phyloP scores from a whole-genome alignment of 2,113 vertebrate species.

The Eudorcas thomsonii region DNA sequence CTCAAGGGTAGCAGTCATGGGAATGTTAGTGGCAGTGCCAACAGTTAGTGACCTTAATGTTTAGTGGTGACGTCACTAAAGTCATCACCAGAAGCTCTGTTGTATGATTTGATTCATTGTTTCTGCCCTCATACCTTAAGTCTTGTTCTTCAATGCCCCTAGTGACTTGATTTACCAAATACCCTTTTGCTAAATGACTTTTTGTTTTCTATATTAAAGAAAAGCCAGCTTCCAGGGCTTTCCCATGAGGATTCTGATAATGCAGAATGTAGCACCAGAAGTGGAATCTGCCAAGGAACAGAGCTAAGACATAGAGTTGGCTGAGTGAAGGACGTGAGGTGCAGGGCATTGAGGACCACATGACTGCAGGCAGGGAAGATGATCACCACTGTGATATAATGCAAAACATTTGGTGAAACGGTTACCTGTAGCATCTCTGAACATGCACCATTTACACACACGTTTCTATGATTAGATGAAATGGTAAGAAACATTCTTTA shows the following conservation, averaged over 20 bases:
- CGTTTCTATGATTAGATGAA: neutral
- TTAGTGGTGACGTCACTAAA: neutral
- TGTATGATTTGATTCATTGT: neutral
- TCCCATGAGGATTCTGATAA: neutral
- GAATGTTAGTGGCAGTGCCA: neutral
- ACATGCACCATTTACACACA: neutral
- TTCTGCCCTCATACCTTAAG: neutral
- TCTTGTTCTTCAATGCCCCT: neutral
- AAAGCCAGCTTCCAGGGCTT: neutral
- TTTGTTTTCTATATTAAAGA: neutral
- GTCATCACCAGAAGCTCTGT: neutral
- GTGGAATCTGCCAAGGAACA: neutral
- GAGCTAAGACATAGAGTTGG: neutral
- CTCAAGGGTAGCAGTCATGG: neutral
- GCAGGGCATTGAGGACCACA: neutral
- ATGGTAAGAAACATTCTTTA: neutral
- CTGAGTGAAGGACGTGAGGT: neutral
- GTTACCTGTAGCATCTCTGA: neutral
- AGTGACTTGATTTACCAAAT: neutral
- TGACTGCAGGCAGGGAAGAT: neutral
- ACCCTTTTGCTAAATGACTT: neutral
- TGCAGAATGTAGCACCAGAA: neutral
- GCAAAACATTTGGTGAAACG: neutral
- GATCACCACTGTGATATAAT: neutral
- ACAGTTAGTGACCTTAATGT: neutral